These are phyloP conservation scores for Drosophila kurseongensis DNA, from an alignment of 1,140 invertebrate species.

Conservation along the genomic window DNA sequence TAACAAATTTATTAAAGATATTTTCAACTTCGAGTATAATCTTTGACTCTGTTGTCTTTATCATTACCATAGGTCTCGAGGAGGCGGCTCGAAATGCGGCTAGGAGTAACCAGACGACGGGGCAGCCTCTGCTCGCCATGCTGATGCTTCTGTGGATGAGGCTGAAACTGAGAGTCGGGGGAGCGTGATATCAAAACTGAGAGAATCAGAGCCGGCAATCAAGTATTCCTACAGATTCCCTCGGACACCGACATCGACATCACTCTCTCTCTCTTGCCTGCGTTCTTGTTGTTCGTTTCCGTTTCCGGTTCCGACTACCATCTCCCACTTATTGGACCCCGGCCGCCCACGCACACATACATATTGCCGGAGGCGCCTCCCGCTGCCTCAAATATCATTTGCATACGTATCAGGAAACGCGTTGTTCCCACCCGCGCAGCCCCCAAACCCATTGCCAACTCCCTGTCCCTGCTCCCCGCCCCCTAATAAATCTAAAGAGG, in stretches of 20 bases:
- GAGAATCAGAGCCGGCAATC: constrained; percentile 70
- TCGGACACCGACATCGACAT: constrained; percentile 50
- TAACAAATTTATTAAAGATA: not conserved
- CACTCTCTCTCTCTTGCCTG: constrained; percentile 24
- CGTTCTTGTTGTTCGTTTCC: constrained; percentile 51
- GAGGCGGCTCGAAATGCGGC: constrained; percentile 61
- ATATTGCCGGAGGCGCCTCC: constrained; percentile 49
- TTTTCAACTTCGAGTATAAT: constrained; percentile 1
- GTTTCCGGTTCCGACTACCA: constrained; percentile 43
- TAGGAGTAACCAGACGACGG: constrained; percentile 22
- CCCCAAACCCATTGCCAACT: constrained; percentile 2
- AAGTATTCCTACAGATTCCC: constrained; percentile 76
- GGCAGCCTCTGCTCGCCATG: constrained; percentile 24
- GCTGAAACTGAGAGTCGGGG: constrained; percentile 22
- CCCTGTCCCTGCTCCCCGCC: not conserved
- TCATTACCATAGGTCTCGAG: constrained; percentile 51
- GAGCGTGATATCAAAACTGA: constrained; percentile 77
- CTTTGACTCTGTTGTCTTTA: not conserved
- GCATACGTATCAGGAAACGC: constrained; percentile 75
- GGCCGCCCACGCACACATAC: constrained; percentile 20
- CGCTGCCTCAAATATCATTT: constrained; percentile 70
- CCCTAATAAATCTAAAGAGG: constrained; percentile 19
- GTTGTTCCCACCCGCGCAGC: constrained; percentile 49
- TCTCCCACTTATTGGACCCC: constrained; percentile 31
- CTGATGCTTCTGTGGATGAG: constrained; percentile 32